Conservation (phyloP, 1,140 invertebrate species). For the Melanaphis sacchari region DNA sequence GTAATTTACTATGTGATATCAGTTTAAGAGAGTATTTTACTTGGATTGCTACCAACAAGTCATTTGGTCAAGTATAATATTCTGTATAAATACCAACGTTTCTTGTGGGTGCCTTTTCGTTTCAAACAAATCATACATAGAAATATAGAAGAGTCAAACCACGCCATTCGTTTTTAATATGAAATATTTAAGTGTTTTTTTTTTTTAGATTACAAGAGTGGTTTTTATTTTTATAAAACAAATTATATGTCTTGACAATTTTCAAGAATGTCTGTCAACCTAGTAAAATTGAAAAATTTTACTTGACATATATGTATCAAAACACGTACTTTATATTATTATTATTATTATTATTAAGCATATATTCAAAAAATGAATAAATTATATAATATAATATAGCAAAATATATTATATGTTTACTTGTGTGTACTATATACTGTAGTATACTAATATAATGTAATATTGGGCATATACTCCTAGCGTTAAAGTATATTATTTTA, state of each 20-base stretch:
- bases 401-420: neutral
- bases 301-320: neutral
- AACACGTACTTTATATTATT: neutral
- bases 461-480: neutral
- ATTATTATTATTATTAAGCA: neutral
- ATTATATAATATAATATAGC: neutral
- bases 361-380: neutral
- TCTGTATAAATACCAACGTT: neutral
- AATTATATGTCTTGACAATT: neutral
- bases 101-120: neutral
- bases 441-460: neutral
- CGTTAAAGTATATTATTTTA: neutral
- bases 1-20: neutral
- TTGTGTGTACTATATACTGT: neutral
- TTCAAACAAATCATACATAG: neutral
- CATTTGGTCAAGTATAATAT: neutral
- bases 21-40: neutral
- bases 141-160: neutral
- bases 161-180: neutral
- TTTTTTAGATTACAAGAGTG: neutral
- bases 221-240: neutral
- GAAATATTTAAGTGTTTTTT: constrained; percentile 29
- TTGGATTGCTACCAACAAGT: neutral
- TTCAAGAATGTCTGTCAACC: neutral
- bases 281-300: neutral